phyloP scores from a whole-genome alignment of 1,140 invertebrate species.

The Papilio dardanus region DNA sequence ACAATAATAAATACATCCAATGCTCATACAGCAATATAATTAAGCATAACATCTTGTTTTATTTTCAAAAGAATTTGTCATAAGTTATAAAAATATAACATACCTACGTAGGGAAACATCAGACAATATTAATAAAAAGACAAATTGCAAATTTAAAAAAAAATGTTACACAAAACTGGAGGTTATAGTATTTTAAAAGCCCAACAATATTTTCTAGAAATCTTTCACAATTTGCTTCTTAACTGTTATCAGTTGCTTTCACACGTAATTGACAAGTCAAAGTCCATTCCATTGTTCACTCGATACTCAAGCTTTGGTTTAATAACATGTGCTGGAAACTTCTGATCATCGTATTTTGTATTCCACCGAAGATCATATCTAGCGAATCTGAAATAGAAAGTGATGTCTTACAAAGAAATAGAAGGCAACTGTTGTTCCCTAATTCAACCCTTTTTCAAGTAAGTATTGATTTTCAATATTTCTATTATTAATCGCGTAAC shows the following conservation, averaged over 20 bases:
- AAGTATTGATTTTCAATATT: conserved; percentile 42
- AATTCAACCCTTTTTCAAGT: conserved; percentile 73
- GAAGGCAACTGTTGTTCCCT: conserved; percentile 72
- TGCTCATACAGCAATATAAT: too few species aligned
- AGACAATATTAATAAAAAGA: too few species aligned
- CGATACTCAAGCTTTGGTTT: conserved; percentile 19
- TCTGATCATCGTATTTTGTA: conserved; percentile 33
- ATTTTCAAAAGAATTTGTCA: too few species aligned
- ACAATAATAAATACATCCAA: not conserved
- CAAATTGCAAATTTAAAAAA: too few species aligned
- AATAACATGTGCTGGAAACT: conserved; percentile 43
- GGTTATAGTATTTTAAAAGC: too few species aligned
- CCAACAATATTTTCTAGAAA: not conserved
- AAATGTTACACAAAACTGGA: too few species aligned
- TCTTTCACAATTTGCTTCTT: not conserved
- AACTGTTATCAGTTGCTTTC: not conserved
- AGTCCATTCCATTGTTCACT: conserved; percentile 23
- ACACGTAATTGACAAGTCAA: conserved; percentile 22
- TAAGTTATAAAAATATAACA: too few species aligned
- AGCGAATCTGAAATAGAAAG: conserved; percentile 36
- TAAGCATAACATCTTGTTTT: too few species aligned
- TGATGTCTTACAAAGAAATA: conserved; percentile 51
- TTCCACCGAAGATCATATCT: conserved; percentile 9
- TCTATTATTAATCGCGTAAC: not conserved
- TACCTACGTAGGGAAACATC: too few species aligned